phyloP scores from a whole-genome alignment of 2,797 vertebrate species.

The Myoxocephalus aenaeus region DNA sequence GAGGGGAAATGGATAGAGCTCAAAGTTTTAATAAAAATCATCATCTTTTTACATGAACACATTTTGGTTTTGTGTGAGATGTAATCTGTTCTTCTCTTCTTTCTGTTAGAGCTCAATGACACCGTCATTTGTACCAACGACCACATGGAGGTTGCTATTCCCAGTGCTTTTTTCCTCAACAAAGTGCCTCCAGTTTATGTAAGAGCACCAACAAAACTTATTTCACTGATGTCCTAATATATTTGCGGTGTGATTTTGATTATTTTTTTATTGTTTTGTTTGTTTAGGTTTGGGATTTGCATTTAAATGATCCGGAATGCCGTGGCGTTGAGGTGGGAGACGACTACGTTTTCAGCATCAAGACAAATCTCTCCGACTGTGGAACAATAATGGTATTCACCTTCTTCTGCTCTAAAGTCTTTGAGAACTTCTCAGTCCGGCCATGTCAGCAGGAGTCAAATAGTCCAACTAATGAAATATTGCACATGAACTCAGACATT shows the following conservation, averaged over 20 bases:
- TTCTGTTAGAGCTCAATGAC: slow-evolving; percentile 83
- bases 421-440: not conserved
- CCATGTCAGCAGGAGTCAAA: slow-evolving; percentile 13
- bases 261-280: slow-evolving; percentile 3
- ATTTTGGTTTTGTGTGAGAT: not conserved
- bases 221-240: not conserved
- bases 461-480: slow-evolving; percentile 48
- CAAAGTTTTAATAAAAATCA: not conserved
- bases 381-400: slow-evolving; percentile 76
- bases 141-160: slow-evolving; percentile 84
- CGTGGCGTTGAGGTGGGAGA: slow-evolving; percentile 76
- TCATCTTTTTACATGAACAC: not conserved
- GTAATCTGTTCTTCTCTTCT: slow-evolving; percentile 7
- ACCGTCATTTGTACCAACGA: slow-evolving; percentile 85
- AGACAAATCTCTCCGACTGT: slow-evolving; percentile 82
- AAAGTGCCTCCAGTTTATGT: slow-evolving; percentile 84
- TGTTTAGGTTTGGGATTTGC: slow-evolving; percentile 84
- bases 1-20: not conserved
- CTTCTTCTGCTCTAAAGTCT: not conserved
- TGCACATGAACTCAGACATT: slow-evolving; percentile 60
- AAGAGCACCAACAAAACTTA: slow-evolving; percentile 14
- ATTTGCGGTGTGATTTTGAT: not conserved
- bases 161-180: slow-evolving; percentile 82
- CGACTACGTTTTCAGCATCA: slow-evolving; percentile 84
- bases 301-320: slow-evolving; percentile 81